Evolutionary conservation across 1,140 invertebrate genomes (phyloP).

Genomic region (Hormaphis cornu): DNA sequence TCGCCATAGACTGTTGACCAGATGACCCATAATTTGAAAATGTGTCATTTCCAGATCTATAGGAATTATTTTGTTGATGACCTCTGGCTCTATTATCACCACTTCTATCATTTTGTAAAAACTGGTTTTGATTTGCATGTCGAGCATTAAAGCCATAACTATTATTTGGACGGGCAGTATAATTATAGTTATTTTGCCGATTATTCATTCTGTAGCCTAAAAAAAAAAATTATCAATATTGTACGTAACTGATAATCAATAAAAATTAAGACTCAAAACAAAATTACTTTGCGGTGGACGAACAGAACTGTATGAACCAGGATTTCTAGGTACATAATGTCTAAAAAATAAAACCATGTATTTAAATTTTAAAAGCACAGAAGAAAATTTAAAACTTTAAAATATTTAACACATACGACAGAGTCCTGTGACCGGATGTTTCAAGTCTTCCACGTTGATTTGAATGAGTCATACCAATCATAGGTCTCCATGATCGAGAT

Average conservation of each 20-base stretch:
- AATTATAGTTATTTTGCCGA: not conserved
- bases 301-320: conserved; percentile 40
- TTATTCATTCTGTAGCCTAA: not conserved
- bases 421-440: conserved; percentile 58
- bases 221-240: not conserved
- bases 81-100: not conserved
- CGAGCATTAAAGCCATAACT: not conserved
- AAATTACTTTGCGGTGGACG: conserved; percentile 38
- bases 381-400: not conserved
- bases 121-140: not conserved
- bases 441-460: conserved; percentile 53
- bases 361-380: not conserved
- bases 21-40: conserved; percentile 9
- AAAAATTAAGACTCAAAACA: not conserved
- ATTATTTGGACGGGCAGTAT: not conserved
- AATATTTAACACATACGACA: conserved; percentile 40
- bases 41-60: not conserved
- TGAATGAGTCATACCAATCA: conserved; percentile 59
- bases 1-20: not conserved
- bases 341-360: not conserved
- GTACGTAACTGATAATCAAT: not conserved
- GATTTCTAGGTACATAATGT: conserved; percentile 36
- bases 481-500: conserved; percentile 56
- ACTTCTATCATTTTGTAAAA: not conserved
- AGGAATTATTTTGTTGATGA: not conserved